These are phyloP conservation scores for Cryptophagus acutangulus DNA, from an alignment of 2,888 invertebrate genomes.

Conservation along the genomic window DNA sequence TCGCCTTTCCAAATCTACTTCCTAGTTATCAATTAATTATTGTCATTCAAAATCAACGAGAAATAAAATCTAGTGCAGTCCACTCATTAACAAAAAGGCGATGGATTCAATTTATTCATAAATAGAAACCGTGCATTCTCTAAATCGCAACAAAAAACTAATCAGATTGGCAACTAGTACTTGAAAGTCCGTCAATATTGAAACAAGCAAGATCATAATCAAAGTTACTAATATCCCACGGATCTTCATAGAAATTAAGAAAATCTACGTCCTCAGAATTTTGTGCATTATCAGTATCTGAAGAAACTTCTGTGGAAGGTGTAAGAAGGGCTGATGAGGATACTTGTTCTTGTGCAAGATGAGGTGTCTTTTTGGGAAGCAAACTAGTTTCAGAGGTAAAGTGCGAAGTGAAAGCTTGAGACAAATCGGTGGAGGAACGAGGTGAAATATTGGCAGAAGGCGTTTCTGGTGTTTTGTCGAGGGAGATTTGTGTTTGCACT, in stretches of 20 bases:
- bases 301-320: conserved; percentile 49
- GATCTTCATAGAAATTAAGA: conserved; percentile 42
- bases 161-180: conserved; percentile 18
- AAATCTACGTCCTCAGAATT: conserved; percentile 38
- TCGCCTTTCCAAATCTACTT: too few species aligned
- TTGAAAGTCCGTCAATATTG: conserved; percentile 36
- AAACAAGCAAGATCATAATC: conserved; percentile 43
- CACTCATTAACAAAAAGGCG: conserved; percentile 1
- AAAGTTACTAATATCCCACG: conserved; percentile 45
- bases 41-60: too few species aligned
- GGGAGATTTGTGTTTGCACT: conserved; percentile 15
- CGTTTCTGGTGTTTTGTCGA: conserved; percentile 58
- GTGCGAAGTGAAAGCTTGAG: conserved; percentile 43
- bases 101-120: too few species aligned
- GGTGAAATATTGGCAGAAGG: conserved; percentile 57
- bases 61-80: too few species aligned
- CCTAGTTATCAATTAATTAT: too few species aligned
- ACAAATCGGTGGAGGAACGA: conserved; percentile 32
- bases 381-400: conserved; percentile 41
- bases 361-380: conserved; percentile 28
- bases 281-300: conserved; percentile 38
- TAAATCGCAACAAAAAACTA: conserved; percentile 1
- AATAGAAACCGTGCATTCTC: background rate
- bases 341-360: conserved; percentile 31
- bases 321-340: conserved; percentile 56